phyloP scores from a whole-genome alignment of 1,140 invertebrate genomes.

The Bicyclus anynana region DNA sequence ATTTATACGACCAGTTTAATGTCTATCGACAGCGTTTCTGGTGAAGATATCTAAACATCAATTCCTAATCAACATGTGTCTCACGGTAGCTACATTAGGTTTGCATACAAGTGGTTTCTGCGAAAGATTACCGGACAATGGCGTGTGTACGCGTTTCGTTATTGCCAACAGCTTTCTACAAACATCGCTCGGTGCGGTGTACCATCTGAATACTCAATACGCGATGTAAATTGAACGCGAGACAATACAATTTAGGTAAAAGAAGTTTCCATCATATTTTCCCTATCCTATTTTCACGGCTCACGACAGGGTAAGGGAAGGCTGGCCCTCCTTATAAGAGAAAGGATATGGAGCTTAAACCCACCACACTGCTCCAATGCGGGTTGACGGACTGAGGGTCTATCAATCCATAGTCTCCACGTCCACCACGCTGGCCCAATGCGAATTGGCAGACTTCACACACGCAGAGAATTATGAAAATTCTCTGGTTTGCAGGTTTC shows the following conservation, averaged over 20 bases:
- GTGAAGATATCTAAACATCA: slow-evolving; percentile 7
- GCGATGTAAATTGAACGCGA: background rate
- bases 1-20: background rate
- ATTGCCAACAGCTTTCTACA: slow-evolving; percentile 75
- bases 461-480: too few species aligned
- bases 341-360: too few species aligned
- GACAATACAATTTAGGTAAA: background rate
- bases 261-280: background rate
- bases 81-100: slow-evolving; percentile 52
- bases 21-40: background rate
- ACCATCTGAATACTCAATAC: slow-evolving; percentile 57
- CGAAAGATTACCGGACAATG: slow-evolving; percentile 74
- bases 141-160: slow-evolving; percentile 60
- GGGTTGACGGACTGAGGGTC: too few species aligned
- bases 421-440: too few species aligned
- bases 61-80: slow-evolving; percentile 37
- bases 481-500: too few species aligned
- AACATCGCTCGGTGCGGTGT: slow-evolving; percentile 48
- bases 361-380: too few species aligned
- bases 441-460: too few species aligned
- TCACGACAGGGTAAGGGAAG: too few species aligned
- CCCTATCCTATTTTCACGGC: too few species aligned
- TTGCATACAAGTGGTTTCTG: slow-evolving; percentile 67
- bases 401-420: too few species aligned
- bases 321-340: too few species aligned